Percentiles rank a stretch among this genome's conserved stretches.
Evolutionary conservation across 2,888 invertebrate genomes (phyloP).

Genomic region (Clusia tigrina): DNA sequence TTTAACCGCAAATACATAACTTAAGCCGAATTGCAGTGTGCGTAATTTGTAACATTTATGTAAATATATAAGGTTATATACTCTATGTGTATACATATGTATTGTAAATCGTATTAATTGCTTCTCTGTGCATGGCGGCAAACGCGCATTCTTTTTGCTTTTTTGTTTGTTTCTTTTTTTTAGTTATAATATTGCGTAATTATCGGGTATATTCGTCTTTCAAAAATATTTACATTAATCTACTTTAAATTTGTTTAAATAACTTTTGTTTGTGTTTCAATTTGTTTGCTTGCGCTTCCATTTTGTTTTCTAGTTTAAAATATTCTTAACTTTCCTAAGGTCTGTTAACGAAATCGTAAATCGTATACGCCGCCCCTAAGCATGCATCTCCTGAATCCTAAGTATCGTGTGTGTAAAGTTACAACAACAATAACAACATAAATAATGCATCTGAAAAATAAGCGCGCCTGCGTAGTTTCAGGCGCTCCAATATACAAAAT

Average conservation of each 20-base stretch:
- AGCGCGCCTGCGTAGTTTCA: no score
- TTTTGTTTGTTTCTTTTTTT: no score
- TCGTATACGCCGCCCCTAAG: slow-evolving; percentile 50
- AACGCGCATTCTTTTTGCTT: no score
- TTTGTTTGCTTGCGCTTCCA: neutral
- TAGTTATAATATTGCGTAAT: slow-evolving; percentile 17
- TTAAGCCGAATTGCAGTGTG: no score
- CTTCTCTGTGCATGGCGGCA: no score
- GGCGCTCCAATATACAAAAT: no score
- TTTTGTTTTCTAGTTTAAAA: neutral
- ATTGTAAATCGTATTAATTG: no score
- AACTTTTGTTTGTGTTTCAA: neutral
- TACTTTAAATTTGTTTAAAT: neutral
- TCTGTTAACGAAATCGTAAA: slow-evolving; percentile 37
- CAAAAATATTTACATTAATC: slow-evolving; percentile 3
- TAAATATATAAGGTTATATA: no score
- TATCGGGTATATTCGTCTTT: no score
- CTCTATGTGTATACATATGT: no score
- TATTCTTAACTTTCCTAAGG: slow-evolving; percentile 8
- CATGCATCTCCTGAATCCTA: neutral
- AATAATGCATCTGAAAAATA: neutral
- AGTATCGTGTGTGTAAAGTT: neutral
- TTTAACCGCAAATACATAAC: no score
- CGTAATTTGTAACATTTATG: no score
- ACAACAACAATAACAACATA: neutral